Conservation (phyloP, 2,797 vertebrate genomes). For the Amblyopsis hoosieri region DNA sequence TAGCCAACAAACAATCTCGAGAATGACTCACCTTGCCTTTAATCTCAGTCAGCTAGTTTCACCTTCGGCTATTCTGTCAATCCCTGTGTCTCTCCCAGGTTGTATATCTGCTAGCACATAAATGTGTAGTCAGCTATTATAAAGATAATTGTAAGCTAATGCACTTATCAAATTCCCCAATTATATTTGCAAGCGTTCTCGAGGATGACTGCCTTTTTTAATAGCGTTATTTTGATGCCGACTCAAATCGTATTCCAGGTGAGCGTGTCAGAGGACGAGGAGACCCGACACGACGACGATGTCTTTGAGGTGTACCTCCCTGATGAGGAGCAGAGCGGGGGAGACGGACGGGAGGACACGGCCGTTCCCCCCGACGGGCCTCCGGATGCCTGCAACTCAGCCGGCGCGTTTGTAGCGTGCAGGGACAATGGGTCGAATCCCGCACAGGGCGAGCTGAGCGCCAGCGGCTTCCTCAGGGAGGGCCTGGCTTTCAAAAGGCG, state of each 20-base stretch:
- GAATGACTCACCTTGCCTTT: no score
- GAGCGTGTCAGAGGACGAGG: conserved; percentile 77
- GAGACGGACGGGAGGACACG: conserved; percentile 43
- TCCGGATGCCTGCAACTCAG: conserved; percentile 47
- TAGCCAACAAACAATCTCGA: no score
- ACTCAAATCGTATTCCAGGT: conserved; percentile 64
- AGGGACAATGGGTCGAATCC: conserved; percentile 56
- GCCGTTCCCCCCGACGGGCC: conserved; percentile 48
- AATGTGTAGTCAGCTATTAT: background rate
- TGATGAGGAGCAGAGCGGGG: conserved; percentile 67
- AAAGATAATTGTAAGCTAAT: no score
- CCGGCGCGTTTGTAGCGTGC: conserved; percentile 48
- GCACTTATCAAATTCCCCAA: no score
- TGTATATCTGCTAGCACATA: no score
- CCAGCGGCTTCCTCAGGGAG: conserved; percentile 26
- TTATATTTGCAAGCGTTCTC: no score
- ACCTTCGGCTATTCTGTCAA: no score
- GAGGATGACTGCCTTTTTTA: no score
- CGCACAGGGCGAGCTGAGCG: conserved; percentile 48
- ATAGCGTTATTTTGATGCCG: no score
- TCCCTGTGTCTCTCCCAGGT: no score
- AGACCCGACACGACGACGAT: conserved; percentile 66
- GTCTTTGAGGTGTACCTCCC: conserved; percentile 81
- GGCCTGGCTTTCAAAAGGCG: conserved; percentile 57
- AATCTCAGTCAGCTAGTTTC: no score